These are phyloP conservation scores for Galleria mellonella DNA, from an alignment of 1,140 invertebrate species.

Conservation along the genomic window DNA sequence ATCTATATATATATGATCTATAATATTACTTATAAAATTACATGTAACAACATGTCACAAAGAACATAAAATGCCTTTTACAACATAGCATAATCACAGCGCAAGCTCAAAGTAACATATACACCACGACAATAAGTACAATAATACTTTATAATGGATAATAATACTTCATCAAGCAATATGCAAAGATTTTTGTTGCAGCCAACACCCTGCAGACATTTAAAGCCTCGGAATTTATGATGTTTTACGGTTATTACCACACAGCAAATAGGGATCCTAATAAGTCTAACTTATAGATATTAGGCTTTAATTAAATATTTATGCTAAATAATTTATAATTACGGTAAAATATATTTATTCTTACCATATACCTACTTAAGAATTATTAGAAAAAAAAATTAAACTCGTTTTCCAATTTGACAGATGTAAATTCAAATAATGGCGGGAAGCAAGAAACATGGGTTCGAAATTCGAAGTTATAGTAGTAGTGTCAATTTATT, in stretches of 20 bases:
- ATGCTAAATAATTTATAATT: too few relatives aligned
- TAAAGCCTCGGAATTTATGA: conserved; percentile 50
- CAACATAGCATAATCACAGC: conserved; percentile 36
- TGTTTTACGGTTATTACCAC: conserved; percentile 41
- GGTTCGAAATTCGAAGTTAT: too few relatives aligned
- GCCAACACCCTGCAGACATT: conserved; percentile 72
- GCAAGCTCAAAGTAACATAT: conserved; percentile 38
- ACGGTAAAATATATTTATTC: not conserved
- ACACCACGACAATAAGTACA: conserved; percentile 30
- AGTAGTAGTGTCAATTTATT: too few relatives aligned
- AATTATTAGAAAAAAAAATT: too few relatives aligned
- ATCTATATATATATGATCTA: too few relatives aligned
- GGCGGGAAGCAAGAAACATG: too few relatives aligned
- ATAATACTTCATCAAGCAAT: conserved; percentile 32
- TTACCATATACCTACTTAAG: too few relatives aligned
- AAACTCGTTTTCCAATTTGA: too few relatives aligned
- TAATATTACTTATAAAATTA: conserved; percentile 19
- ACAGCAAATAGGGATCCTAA: conserved; percentile 32
- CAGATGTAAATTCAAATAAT: too few relatives aligned
- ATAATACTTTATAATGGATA: conserved; percentile 15
- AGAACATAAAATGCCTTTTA: conserved; percentile 22
- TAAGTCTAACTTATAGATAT: too few relatives aligned
- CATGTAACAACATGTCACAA: conserved; percentile 15
- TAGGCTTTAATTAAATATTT: too few relatives aligned
- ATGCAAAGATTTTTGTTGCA: conserved; percentile 29